Base-by-base conservation (phyloP, 2,888 invertebrate species). In the Drosophila paramelanica region DNA sequence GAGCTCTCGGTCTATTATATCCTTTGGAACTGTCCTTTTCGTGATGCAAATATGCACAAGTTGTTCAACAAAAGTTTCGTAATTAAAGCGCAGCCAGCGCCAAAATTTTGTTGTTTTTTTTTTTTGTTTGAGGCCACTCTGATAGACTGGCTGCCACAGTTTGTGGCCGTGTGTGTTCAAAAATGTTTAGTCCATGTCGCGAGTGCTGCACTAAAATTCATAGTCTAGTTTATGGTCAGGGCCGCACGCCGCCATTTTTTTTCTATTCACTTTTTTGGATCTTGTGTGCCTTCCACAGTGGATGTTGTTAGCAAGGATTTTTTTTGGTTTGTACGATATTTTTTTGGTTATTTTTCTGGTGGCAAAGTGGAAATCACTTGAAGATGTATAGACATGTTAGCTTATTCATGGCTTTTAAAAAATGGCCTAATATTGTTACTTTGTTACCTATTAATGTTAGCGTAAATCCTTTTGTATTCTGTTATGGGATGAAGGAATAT, bases 61-160 rank as follows among this genome's bases (percentile, higher is more conserved):
- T 73, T 70, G 55, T 69, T 62, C 60, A 58, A 66, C 67, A 69
- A 87, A 84, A 83, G 79, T 87, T 87, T 81, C 61, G 77, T 71
- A 85, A 85, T 85, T 87, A 89, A 87, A 87, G 70, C 67, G 68
- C 52, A 53, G 39, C 55, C 31, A 62, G 46, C 45, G 52, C 49
- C 49, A 64, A 59, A 67, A 51, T 43, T 72, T 33, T 11, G 1
- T 11, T 36, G 5, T 17, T 17, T 17, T 17, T 17, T 17, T 36
- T 36, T 36, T 13, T 36, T 4, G 70, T 70, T 59, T 55, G 77
- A 69, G 66, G 42, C 64, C 20, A 5, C 8, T 7, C 27, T 46
- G 8, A 8, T 8, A 27, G 27, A 6, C 7, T 31, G 51, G 36
- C 14, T 45, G 73, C 57, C 50, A 56, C 67, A 60, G 17, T 64